Conservation (phyloP, 2,888 invertebrate species). For the Plagodis pulveraria region DNA sequence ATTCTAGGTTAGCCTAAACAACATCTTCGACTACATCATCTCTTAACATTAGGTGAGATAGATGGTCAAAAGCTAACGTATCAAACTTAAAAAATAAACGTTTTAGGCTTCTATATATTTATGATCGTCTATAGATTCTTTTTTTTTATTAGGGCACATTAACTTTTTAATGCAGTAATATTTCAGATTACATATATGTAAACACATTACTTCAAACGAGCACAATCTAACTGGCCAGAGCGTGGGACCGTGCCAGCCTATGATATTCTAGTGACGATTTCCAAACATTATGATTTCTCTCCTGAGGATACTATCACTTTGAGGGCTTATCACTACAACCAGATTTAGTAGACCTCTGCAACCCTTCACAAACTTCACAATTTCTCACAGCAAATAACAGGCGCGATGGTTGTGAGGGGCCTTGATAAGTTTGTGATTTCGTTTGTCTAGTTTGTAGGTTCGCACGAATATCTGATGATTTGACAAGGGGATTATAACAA, state of each 20-base stretch:
- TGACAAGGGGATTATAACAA: constrained; percentile 51
- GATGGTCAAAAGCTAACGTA: too few relatives aligned
- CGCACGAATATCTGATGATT: constrained; percentile 72
- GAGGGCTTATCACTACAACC: constrained; percentile 43
- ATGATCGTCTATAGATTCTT: too few relatives aligned
- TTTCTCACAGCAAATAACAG: background rate
- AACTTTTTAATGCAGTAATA: background rate
- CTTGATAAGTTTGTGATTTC: constrained; percentile 36
- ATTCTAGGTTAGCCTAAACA: too few relatives aligned
- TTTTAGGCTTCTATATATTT: too few relatives aligned
- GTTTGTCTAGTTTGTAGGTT: constrained; percentile 40
- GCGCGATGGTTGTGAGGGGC: constrained; percentile 23
- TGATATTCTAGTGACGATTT: constrained; percentile 63
- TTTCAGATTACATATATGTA: constrained; percentile 7
- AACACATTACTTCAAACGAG: constrained; percentile 2
- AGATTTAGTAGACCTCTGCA: constrained; percentile 41
- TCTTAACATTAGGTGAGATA: too few relatives aligned
- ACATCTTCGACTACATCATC: too few relatives aligned
- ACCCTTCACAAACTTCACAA: constrained; percentile 14
- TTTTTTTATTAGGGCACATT: too few relatives aligned
- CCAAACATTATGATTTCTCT: constrained; percentile 66
- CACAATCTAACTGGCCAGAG: constrained; percentile 25
- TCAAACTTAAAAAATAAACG: too few relatives aligned
- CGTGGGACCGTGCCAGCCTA: constrained; percentile 58
- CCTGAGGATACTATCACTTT: constrained; percentile 57